phyloP scores from a whole-genome alignment of 1,140 invertebrate species.

The Bombus ignitus region DNA sequence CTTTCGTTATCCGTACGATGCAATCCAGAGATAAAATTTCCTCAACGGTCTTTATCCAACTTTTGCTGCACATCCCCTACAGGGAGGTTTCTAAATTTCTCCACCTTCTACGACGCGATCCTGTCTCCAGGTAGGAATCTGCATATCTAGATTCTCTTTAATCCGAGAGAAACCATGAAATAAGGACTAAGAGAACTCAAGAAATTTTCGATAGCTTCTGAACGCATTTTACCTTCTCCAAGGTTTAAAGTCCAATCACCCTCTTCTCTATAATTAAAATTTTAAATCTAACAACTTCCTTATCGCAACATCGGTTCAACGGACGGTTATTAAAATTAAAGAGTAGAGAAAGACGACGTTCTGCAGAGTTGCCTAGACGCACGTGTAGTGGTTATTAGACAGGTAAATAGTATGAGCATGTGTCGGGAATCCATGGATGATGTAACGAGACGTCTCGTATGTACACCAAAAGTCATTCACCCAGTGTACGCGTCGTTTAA shows the following conservation, averaged over 20 bases:
- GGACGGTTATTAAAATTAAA: not conserved
- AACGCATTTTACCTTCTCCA: no score
- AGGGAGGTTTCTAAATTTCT: not conserved
- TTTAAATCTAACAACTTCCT: no score
- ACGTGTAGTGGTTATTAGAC: slow-evolving; percentile 25
- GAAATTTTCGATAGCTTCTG: not conserved
- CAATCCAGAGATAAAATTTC: not conserved
- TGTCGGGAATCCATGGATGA: slow-evolving; percentile 52
- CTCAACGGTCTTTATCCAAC: not conserved
- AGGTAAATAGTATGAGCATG: slow-evolving; percentile 56
- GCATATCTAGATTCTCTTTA: not conserved
- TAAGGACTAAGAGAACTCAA: not conserved
- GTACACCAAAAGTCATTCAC: slow-evolving; percentile 68
- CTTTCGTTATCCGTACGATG: not conserved
- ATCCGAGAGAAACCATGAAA: not conserved
- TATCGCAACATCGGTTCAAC: not conserved
- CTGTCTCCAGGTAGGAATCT: not conserved
- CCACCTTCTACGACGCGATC: not conserved
- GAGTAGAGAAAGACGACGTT: no score
- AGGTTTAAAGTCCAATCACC: not conserved
- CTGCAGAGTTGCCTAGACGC: not conserved
- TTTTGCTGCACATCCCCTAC: not conserved
- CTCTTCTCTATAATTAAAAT: not conserved
- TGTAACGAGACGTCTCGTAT: slow-evolving; percentile 37
- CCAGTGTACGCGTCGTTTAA: slow-evolving; percentile 35